These are phyloP conservation scores for Eulemur coronatus DNA, from an alignment of 2,797 vertebrate species.

Conservation along the genomic window DNA sequence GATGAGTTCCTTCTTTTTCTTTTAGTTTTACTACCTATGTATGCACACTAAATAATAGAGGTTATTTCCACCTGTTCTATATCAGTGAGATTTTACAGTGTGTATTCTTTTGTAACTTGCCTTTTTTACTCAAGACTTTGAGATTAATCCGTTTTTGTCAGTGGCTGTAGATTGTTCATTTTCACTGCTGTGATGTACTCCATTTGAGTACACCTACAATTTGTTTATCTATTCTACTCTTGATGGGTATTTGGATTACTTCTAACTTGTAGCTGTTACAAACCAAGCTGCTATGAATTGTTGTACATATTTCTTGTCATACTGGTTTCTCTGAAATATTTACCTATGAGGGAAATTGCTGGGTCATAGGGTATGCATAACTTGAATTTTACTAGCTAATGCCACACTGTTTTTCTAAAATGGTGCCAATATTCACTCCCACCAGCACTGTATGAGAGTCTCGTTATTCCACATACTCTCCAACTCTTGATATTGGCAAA, in stretches of 20 bases:
- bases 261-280: neutral
- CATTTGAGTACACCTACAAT: neutral
- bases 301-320: neutral
- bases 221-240: neutral
- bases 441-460: neutral
- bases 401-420: neutral
- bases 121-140: neutral
- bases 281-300: neutral
- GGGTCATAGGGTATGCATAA: neutral
- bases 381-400: neutral
- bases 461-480: neutral
- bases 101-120: neutral
- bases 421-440: neutral
- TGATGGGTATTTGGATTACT: slow-evolving; percentile 25
- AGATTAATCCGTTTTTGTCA: neutral
- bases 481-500: neutral
- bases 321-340: neutral
- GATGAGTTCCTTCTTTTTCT: neutral
- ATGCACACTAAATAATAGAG: neutral
- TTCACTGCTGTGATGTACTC: neutral
- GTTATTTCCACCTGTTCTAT: neutral
- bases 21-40: neutral
- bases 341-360: neutral
- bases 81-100: neutral
- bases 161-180: neutral